These are phyloP conservation scores for Embiotoca jacksoni DNA, from an alignment of 2,113 vertebrate genomes.

Conservation along the genomic window DNA sequence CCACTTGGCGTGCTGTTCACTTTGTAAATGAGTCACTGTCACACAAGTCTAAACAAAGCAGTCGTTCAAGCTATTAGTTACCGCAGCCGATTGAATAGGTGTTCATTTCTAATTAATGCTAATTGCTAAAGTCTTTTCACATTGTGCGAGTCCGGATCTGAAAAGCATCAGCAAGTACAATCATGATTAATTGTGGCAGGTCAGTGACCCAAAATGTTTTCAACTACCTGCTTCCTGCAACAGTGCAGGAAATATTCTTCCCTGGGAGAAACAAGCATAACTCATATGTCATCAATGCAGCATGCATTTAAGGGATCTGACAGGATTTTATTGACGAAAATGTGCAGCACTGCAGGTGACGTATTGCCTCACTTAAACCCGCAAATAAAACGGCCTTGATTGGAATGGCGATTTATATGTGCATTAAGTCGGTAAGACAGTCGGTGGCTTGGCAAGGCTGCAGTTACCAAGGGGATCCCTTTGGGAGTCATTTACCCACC, in stretches of 20 bases:
- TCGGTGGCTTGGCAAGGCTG: slow-evolving; percentile 78
- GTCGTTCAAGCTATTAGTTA: slow-evolving; percentile 58
- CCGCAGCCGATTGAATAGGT: slow-evolving; percentile 53
- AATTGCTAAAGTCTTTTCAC: slow-evolving; percentile 60
- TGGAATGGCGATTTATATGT: slow-evolving; percentile 86
- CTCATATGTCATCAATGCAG: slow-evolving; percentile 59
- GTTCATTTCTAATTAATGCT: slow-evolving; percentile 68
- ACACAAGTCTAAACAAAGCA: slow-evolving; percentile 41
- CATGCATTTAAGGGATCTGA: slow-evolving; percentile 71
- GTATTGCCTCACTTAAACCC: slow-evolving; percentile 74
- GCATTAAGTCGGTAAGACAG: slow-evolving; percentile 80
- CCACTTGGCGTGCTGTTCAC: neutral
- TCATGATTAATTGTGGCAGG: slow-evolving; percentile 44
- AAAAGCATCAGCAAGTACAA: slow-evolving; percentile 10
- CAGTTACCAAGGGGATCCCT: slow-evolving; percentile 79
- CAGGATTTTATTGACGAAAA: slow-evolving; percentile 80
- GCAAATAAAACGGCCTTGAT: slow-evolving; percentile 83
- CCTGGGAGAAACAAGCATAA: slow-evolving; percentile 56
- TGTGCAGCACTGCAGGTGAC: slow-evolving; percentile 62
- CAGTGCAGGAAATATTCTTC: slow-evolving; percentile 30
- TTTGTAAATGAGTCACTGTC: slow-evolving; percentile 38
- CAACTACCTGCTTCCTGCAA: slow-evolving; percentile 22
- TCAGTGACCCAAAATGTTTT: slow-evolving; percentile 37
- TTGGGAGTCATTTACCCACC: slow-evolving; percentile 82
- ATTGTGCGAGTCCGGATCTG: slow-evolving; percentile 37